Evolutionary conservation across 2,113 vertebrate genomes (phyloP).

Genomic region (Zingel zingel): DNA sequence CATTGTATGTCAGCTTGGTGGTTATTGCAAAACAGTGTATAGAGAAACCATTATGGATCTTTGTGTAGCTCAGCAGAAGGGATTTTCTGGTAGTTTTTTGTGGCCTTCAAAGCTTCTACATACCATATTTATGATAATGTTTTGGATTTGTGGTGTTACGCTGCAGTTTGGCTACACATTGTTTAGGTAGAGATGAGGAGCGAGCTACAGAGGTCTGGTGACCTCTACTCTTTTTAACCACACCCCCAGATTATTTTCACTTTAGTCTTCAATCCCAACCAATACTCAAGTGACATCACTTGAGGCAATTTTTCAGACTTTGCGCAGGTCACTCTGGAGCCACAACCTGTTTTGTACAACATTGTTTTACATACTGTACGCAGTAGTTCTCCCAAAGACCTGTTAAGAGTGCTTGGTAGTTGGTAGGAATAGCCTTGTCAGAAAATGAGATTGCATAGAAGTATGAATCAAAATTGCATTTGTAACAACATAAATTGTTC

Average conservation of each 20-base stretch:
- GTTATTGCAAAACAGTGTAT: neutral
- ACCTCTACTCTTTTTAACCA: neutral
- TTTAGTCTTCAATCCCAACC: neutral
- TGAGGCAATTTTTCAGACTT: neutral
- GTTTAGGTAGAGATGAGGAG: neutral
- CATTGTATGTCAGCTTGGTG: neutral
- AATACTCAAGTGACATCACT: conserved; percentile 4
- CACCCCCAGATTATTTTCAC: neutral
- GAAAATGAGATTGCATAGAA: neutral
- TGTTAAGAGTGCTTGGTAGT: neutral
- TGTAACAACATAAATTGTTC: neutral
- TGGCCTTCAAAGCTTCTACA: neutral
- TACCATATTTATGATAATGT: neutral
- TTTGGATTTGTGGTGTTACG: neutral
- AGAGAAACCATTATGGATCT: neutral
- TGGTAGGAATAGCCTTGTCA: neutral
- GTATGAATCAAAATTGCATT: neutral
- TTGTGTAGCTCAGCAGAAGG: neutral
- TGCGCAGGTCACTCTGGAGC: neutral
- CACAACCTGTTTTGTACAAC: too few relatives aligned
- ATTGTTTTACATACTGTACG: neutral
- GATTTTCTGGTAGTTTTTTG: neutral
- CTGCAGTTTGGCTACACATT: neutral
- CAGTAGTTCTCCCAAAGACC: neutral
- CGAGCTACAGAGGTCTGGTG: neutral